These are phyloP conservation scores for Pipra filicauda DNA, from an alignment of 2,113 vertebrate genomes.

Conservation along the genomic window DNA sequence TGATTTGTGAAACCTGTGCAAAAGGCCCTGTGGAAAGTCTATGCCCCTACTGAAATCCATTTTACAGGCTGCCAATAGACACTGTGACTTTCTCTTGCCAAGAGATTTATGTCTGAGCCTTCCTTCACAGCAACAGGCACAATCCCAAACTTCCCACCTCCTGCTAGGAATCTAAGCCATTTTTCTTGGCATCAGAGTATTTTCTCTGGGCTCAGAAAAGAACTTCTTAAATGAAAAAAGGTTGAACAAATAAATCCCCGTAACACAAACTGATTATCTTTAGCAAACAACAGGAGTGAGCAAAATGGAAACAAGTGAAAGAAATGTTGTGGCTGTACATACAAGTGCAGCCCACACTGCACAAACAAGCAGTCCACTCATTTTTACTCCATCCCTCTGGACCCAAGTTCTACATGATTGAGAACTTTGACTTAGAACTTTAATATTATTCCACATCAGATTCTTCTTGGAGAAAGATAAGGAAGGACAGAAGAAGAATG, in stretches of 20 bases:
- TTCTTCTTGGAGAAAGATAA: not conserved
- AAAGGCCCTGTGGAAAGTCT: not conserved
- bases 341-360: not conserved
- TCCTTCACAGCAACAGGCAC: not conserved
- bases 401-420: not conserved
- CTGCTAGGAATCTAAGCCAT: not conserved
- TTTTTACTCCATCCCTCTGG: not conserved
- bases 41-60: not conserved
- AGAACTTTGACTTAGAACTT: not conserved
- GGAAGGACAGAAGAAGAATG: not conserved
- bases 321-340: not conserved
- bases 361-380: not conserved
- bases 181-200: not conserved
- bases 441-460: not conserved
- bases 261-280: not conserved
- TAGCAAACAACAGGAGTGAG: not conserved
- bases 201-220: not conserved
- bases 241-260: not conserved
- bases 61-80: not conserved
- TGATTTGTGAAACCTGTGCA: not conserved
- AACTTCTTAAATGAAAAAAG: not conserved
- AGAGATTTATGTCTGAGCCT: not conserved
- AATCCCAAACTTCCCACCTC: not conserved
- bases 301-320: not conserved
- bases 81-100: fast-evolving